Percentiles rank a stretch among this genome's conserved stretches.
Evolutionary conservation across 2,888 invertebrate species (phyloP).

Genomic region (Neria commutata): DNA sequence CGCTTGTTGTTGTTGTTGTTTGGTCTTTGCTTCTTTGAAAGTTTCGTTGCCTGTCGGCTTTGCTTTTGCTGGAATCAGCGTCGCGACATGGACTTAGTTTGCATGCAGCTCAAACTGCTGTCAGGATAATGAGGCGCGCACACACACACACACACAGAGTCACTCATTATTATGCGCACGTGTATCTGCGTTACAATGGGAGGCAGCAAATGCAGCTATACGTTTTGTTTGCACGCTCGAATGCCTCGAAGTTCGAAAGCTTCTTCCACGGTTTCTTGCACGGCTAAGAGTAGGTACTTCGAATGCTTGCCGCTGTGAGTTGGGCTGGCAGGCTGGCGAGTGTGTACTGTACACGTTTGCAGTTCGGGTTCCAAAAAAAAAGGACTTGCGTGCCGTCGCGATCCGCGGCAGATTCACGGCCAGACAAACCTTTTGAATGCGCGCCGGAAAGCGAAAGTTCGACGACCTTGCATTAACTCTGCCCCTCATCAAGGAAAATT

Average conservation of each 20-base stretch:
- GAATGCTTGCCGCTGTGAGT: no score
- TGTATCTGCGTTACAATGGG: neutral
- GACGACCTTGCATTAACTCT: neutral
- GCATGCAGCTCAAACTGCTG: neutral
- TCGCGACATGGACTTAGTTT: conserved; percentile 11
- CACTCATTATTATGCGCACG: neutral
- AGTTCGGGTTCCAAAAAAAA: neutral
- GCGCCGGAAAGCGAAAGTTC: neutral
- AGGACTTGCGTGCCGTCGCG: no score
- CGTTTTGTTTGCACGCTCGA: neutral
- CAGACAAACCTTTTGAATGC: neutral
- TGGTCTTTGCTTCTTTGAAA: neutral
- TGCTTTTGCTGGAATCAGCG: neutral
- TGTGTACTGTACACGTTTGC: neutral
- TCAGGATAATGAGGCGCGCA: neutral
- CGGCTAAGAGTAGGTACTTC: no score
- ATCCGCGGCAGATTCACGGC: neutral
- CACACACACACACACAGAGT: neutral
- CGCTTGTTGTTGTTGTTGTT: neutral
- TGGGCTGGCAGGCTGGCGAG: no score
- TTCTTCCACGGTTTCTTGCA: neutral
- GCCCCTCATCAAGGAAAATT: no score
- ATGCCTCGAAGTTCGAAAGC: neutral
- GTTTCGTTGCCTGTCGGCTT: neutral
- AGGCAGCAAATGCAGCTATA: no score